phyloP scores from a whole-genome alignment of 2,113 vertebrate genomes.

The Acanthisitta chloris region DNA sequence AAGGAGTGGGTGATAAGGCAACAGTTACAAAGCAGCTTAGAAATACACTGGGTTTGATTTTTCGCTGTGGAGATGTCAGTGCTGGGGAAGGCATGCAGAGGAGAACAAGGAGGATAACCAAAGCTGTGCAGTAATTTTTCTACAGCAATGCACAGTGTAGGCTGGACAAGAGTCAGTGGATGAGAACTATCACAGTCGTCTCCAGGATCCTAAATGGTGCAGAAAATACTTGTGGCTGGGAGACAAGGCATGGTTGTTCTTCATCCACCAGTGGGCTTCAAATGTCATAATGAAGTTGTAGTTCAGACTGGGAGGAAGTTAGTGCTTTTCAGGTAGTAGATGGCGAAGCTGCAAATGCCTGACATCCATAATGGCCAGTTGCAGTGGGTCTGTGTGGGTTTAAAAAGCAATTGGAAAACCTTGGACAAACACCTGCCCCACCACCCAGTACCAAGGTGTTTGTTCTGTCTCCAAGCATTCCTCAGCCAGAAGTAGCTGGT shows the following conservation, averaged over 20 bases:
- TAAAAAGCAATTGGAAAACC: not conserved
- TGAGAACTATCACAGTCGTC: accelerated
- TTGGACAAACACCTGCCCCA: not conserved
- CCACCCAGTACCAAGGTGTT: not conserved
- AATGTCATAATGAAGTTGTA: not conserved
- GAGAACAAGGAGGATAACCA: not conserved
- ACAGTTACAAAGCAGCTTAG: not conserved
- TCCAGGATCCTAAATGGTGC: not conserved
- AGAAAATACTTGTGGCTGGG: not conserved
- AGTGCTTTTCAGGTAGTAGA: not conserved
- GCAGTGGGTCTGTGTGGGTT: not conserved
- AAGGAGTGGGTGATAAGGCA: not conserved
- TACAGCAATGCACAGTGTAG: not conserved
- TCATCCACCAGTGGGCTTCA: not conserved
- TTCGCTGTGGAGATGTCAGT: not conserved
- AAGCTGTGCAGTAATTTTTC: not conserved
- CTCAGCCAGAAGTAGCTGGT: not conserved
- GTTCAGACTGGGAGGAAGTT: not conserved
- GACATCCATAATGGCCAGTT: not conserved
- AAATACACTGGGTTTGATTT: not conserved
- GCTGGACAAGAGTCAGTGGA: not conserved
- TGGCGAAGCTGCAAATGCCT: not conserved
- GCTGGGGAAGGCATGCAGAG: not conserved
- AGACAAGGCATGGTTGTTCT: not conserved
- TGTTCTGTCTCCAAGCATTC: not conserved